A percentile compares a stretch with the other conserved stretches of the same genome.
Evolutionary conservation across 2,797 vertebrate species (phyloP).

Genomic region (Austrolebias charrua): DNA sequence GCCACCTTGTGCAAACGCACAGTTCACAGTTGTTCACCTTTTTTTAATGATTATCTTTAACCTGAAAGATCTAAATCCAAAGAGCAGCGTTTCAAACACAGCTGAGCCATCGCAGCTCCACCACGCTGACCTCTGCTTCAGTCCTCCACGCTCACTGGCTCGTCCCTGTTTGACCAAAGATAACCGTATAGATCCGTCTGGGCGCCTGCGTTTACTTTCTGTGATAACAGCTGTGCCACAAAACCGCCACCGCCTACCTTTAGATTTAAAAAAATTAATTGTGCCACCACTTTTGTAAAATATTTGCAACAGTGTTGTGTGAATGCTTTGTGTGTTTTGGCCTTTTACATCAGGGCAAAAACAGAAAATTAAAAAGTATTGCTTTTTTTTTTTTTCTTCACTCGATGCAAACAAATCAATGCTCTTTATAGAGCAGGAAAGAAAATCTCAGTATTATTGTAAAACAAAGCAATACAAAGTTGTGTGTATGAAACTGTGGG

Average conservation of each 20-base stretch:
- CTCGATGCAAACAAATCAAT: slow-evolving; percentile 32
- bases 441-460: slow-evolving; percentile 78
- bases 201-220: slow-evolving; percentile 65
- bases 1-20: slow-evolving; percentile 44
- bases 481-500: slow-evolving; percentile 61
- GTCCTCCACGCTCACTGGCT: slow-evolving; percentile 55
- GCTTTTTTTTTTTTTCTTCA: slow-evolving; percentile 37
- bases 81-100: slow-evolving; percentile 28
- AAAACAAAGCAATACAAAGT: slow-evolving; percentile 80
- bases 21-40: slow-evolving; percentile 43
- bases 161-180: slow-evolving; percentile 81
- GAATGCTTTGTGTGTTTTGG: slow-evolving; percentile 44
- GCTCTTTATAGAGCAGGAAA: slow-evolving; percentile 34
- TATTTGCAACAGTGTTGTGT: slow-evolving; percentile 53
- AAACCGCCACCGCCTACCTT: slow-evolving; percentile 36
- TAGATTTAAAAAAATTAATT: not conserved
- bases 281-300: slow-evolving; percentile 61
- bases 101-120: slow-evolving; percentile 52
- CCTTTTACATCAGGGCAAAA: slow-evolving; percentile 61
- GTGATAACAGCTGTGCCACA: slow-evolving; percentile 66
- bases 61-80: slow-evolving; percentile 56
- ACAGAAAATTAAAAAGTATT: slow-evolving; percentile 41
- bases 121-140: slow-evolving; percentile 61
- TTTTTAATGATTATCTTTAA: slow-evolving; percentile 48
- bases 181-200: slow-evolving; percentile 62